phyloP scores from a whole-genome alignment of 2,113 vertebrate species.

The Diadophis punctatus region DNA sequence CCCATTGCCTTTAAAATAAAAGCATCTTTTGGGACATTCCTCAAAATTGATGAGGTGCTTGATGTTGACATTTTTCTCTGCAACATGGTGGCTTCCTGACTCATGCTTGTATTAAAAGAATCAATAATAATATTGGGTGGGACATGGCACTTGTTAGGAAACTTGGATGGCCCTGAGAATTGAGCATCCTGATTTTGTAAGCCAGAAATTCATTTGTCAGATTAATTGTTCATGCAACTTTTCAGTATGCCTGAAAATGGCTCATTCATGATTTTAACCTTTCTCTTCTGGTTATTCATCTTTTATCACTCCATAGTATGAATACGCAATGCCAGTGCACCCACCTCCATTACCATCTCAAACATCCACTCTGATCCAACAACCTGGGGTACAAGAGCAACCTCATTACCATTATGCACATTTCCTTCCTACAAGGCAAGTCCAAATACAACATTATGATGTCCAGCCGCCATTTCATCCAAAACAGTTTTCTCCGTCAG shows the following conservation, averaged over 20 bases:
- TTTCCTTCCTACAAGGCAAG: conserved; percentile 1
- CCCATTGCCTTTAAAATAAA: not conserved
- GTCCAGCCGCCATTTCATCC: conserved; percentile 24
- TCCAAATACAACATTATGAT: not conserved
- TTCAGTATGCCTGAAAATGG: not conserved
- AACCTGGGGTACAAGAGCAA: conserved; percentile 24
- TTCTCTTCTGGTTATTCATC: conserved; percentile 15
- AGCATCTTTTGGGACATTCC: not conserved
- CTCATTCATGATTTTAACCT: not conserved
- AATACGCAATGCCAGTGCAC: conserved; percentile 53
- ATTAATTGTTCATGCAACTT: not conserved
- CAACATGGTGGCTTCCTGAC: not conserved
- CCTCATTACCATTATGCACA: conserved; percentile 27
- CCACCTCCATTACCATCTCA: conserved; percentile 46
- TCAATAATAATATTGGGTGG: not conserved
- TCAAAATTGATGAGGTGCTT: not conserved
- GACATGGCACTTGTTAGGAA: not conserved
- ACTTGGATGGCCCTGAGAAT: not conserved
- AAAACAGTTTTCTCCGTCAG: conserved; percentile 18
- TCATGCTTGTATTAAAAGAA: not conserved
- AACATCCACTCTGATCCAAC: conserved; percentile 33
- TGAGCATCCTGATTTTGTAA: not conserved
- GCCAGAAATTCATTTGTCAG: not conserved
- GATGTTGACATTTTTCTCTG: not conserved
- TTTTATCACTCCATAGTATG: conserved; percentile 48